A percentile compares a stretch with the other conserved stretches of the same genome.
phyloP scores from a whole-genome alignment of 2,888 invertebrate genomes.

The Pristionchus exspectatus region DNA sequence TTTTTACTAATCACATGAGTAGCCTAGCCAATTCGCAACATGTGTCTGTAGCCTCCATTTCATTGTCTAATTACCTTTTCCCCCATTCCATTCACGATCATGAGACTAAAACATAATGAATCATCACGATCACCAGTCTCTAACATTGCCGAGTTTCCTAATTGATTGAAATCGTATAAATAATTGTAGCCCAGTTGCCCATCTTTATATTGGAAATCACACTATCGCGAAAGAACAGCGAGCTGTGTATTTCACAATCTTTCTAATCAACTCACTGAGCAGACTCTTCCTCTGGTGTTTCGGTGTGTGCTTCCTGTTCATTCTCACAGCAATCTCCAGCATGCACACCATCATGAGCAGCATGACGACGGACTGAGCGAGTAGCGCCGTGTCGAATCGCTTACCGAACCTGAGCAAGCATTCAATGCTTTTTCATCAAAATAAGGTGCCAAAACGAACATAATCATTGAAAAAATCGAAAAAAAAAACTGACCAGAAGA shows the following conservation, averaged over 20 bases:
- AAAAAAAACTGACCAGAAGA: conserved; percentile 90
- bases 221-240: not conserved
- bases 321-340: conserved; percentile 77
- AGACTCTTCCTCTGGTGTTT: conserved; percentile 72
- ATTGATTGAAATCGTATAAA: not conserved
- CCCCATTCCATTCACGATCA: not conserved
- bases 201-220: not conserved
- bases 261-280: conserved; percentile 70
- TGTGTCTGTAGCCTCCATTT: not conserved
- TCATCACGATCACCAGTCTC: not conserved
- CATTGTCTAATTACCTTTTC: not conserved
- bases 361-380: conserved; percentile 98
- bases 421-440: conserved; percentile 63
- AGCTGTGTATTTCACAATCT: not conserved
- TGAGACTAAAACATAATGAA: not conserved
- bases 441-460: too few relatives aligned
- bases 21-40: not conserved
- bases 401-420: conserved; percentile 93
- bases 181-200: too few relatives aligned
- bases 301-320: conserved; percentile 75
- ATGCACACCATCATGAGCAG: conserved; percentile 88
- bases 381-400: conserved; percentile 93
- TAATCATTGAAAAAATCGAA: too few relatives aligned
- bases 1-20: not conserved
- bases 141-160: not conserved